These are phyloP conservation scores for Galendromus occidentalis DNA, from an alignment of 1,140 invertebrate genomes.

Conservation along the genomic window DNA sequence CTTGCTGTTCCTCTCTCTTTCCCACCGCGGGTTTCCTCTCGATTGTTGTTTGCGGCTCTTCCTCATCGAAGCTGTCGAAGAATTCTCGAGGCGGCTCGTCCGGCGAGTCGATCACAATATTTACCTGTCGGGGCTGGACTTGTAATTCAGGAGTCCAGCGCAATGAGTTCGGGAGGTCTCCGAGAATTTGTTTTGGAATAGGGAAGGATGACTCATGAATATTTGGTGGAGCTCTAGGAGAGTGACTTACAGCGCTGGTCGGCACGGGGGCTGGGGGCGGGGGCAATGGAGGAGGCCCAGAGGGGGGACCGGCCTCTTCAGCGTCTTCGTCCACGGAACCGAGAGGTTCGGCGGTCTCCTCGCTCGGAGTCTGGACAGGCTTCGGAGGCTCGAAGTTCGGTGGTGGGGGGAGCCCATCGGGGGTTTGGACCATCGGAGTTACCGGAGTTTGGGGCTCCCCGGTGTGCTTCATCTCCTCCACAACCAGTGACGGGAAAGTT, in stretches of 20 bases:
- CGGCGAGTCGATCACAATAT: conserved; percentile 12
- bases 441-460: conserved; percentile 33
- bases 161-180: too few relatives aligned
- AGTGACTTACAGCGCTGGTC: conserved; percentile 5
- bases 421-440: conserved; percentile 11
- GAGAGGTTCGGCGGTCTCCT: conserved; percentile 37
- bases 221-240: too few relatives aligned
- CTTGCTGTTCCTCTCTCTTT: neutral
- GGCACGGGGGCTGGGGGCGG: neutral
- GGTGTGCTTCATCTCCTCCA: conserved; percentile 59
- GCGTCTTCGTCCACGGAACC: conserved; percentile 24
- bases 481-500: conserved; percentile 78
- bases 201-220: too few relatives aligned
- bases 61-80: conserved; percentile 8
- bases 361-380: neutral
- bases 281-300: neutral
- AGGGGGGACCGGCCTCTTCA: neutral
- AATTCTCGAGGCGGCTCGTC: conserved; percentile 9
- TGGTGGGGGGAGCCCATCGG: neutral
- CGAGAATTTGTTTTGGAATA: too few relatives aligned
- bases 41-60: neutral
- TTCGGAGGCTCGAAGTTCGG: conserved; percentile 1
- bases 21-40: neutral
- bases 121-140: neutral
- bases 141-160: neutral